Evolutionary conservation across 2,888 invertebrate species (phyloP).

Genomic region (Vesta saturnalis): DNA sequence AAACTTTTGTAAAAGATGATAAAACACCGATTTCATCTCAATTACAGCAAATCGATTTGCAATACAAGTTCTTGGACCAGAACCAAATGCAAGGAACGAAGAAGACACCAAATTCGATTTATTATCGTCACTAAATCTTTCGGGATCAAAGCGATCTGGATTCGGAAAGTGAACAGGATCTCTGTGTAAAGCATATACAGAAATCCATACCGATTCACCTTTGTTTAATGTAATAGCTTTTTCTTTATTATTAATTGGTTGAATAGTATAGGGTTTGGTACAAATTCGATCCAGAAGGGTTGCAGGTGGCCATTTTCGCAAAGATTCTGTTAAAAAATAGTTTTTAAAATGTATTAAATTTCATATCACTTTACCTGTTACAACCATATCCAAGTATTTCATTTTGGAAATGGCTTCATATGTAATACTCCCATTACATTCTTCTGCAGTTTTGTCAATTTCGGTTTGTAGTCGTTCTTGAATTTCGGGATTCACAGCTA

Average conservation of each 20-base stretch:
- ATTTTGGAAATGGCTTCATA: conserved; percentile 2
- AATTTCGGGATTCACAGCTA: conserved; percentile 63
- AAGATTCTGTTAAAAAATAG: conserved; percentile 59
- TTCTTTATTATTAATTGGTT: conserved; percentile 21
- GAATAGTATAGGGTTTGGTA: conserved; percentile 61
- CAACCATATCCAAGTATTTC: conserved; percentile 2
- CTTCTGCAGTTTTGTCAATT: conserved; percentile 58
- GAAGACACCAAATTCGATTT: not conserved
- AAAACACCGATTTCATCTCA: not conserved
- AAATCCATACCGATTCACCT: not conserved
- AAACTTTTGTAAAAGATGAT: conserved; percentile 9
- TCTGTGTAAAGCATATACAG: not conserved
- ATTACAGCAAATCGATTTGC: conserved; percentile 13
- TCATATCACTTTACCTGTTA: conserved; percentile 15
- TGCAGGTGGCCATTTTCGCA: conserved; percentile 31
- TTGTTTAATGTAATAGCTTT: not conserved
- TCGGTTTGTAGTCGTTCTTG: conserved; percentile 66
- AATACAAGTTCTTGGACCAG: not conserved
- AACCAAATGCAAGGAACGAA: not conserved
- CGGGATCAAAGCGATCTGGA: conserved; percentile 53
- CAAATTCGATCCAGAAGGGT: conserved; percentile 60
- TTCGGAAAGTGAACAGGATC: not conserved
- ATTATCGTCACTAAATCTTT: conserved; percentile 51
- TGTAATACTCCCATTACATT: conserved; percentile 16
- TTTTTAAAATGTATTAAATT: too few relatives aligned